Conservation (phyloP, 1,140 invertebrate species). For the Lordiphosa stackelbergi region DNA sequence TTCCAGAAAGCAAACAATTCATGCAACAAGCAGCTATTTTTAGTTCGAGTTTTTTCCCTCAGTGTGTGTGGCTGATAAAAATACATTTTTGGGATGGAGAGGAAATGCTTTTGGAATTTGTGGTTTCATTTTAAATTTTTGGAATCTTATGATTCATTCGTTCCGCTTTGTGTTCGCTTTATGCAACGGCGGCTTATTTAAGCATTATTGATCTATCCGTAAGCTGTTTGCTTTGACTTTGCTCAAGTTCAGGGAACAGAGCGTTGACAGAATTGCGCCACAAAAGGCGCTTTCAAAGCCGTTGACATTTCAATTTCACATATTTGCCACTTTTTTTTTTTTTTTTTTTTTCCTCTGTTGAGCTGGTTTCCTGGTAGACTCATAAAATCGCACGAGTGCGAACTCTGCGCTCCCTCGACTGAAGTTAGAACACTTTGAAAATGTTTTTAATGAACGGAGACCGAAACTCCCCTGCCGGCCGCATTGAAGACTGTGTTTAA, state of each 20-base stretch:
- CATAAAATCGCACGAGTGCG: constrained; percentile 7
- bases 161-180: too few species aligned
- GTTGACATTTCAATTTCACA: constrained; percentile 22
- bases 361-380: constrained; percentile 25
- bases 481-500: constrained; percentile 14
- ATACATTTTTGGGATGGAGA: too few species aligned
- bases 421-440: constrained; percentile 47
- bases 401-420: constrained; percentile 13
- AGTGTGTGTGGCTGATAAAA: too few species aligned
- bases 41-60: too few species aligned
- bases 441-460: constrained; percentile 31
- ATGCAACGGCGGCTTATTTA: constrained; percentile 14
- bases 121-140: too few species aligned
- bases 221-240: constrained; percentile 53
- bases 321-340: constrained; percentile 11
- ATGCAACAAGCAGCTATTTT: too few species aligned
- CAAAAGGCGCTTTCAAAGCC: constrained; percentile 46
- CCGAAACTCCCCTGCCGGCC: constrained; percentile 18
- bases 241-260: constrained; percentile 62
- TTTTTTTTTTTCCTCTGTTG: too few species aligned
- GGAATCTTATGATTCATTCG: too few species aligned
- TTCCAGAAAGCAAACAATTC: too few species aligned
- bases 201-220: constrained; percentile 54
- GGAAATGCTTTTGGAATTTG: too few species aligned
- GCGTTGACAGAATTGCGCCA: constrained; percentile 35